A percentile compares a stretch with the other conserved stretches of the same genome.
Evolutionary conservation across 35 echinoderm and acorn worm genomes (phyloP).

Genomic region (Diadema setosum): DNA sequence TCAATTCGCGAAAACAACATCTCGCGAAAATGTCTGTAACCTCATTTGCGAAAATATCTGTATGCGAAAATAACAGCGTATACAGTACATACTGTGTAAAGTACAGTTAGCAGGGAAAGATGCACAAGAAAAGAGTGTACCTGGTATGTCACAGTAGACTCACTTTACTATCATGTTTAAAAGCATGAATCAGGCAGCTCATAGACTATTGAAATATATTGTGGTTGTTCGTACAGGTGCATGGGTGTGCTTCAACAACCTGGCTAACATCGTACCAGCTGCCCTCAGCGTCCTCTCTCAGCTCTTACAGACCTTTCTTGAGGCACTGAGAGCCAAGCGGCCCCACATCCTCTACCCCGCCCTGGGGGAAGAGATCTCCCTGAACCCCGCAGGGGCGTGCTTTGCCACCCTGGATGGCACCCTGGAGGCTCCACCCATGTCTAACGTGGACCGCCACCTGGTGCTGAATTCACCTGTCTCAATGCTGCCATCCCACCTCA

Average conservation of each 20-base stretch:
- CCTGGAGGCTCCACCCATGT: constrained; percentile 43
- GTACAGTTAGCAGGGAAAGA: no score
- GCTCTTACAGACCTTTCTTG: constrained; percentile 66
- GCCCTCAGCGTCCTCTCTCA: constrained; percentile 83
- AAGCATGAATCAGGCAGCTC: no score
- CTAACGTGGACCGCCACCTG: constrained; percentile 46
- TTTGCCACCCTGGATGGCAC: constrained; percentile 80
- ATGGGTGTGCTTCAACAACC: constrained; percentile 98
- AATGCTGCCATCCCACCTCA: constrained; percentile 55
- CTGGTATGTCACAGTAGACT: no score
- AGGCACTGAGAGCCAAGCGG: constrained; percentile 53
- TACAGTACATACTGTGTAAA: no score
- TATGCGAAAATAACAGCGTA: no score
- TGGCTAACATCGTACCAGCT: constrained; percentile 65
- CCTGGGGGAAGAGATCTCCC: constrained; percentile 71
- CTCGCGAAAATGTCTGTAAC: no score
- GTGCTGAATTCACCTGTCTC: constrained; percentile 74
- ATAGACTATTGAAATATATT: no score
- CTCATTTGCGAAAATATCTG: no score
- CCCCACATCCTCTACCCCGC: constrained; percentile 46
- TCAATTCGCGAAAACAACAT: no score
- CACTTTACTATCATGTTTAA: no score
- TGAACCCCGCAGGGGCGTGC: constrained; percentile 70
- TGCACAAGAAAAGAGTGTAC: no score
- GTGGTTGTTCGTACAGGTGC: constrained; percentile 27